These are phyloP conservation scores for Drosophila conformis DNA, from an alignment of 2,888 invertebrate genomes.

Conservation along the genomic window DNA sequence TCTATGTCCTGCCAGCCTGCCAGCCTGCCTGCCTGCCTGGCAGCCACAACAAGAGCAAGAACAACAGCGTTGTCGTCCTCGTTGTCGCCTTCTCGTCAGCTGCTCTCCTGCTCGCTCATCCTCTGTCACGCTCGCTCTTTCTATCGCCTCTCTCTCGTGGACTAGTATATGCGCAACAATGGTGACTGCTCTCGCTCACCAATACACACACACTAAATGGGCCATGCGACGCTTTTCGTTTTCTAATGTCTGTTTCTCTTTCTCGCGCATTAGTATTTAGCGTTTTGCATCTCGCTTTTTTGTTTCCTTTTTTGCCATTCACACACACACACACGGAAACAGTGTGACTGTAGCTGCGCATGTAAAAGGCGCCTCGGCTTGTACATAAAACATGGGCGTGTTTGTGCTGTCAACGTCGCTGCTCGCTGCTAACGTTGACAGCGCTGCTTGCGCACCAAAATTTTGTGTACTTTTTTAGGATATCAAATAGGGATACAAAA, in stretches of 20 bases:
- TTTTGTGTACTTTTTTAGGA: constrained; percentile 82
- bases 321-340: constrained; percentile 13
- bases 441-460: constrained; percentile 73
- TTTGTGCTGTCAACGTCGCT: constrained; percentile 67
- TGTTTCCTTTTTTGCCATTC: constrained; percentile 71
- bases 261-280: constrained; percentile 83
- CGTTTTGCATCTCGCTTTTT: constrained; percentile 83
- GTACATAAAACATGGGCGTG: constrained; percentile 80
- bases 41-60: constrained; percentile 10
- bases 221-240: constrained; percentile 67
- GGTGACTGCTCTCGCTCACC: constrained; percentile 60
- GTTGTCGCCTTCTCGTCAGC: constrained; percentile 36
- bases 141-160: constrained; percentile 39
- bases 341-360: constrained; percentile 57
- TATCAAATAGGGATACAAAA: constrained; percentile 79
- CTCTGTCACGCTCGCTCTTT: constrained; percentile 44
- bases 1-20: constrained; percentile 34
- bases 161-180: constrained; percentile 51
- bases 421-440: constrained; percentile 43
- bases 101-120: constrained; percentile 38
- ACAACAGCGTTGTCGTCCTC: constrained; percentile 12
- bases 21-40: constrained; percentile 11
- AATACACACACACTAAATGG: constrained; percentile 42
- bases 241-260: constrained; percentile 84
- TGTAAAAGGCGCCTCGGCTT: constrained; percentile 67